Evolutionary conservation across 2,113 vertebrate genomes (phyloP).

Genomic region (Nycticorax nycticorax): DNA sequence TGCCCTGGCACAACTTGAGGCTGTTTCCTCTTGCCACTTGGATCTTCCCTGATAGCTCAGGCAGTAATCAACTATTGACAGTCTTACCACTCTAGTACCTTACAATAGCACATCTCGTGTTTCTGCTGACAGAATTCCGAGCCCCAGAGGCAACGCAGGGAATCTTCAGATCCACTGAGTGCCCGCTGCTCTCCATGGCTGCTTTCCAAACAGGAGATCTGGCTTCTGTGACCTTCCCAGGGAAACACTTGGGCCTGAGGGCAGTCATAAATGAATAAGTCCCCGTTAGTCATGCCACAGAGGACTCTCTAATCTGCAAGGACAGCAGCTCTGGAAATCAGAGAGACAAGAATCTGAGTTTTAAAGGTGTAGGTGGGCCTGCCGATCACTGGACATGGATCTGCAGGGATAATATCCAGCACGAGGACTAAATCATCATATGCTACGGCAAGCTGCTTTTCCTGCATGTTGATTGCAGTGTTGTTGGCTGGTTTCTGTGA

Average conservation of each 20-base stretch:
- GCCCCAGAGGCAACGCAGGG: slow-evolving; percentile 81
- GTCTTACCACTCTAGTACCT: slow-evolving; percentile 42
- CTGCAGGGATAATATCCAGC: slow-evolving; percentile 71
- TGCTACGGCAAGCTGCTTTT: slow-evolving; percentile 73
- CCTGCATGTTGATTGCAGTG: slow-evolving; percentile 62
- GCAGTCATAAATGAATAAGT: slow-evolving; percentile 69
- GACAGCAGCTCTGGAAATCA: slow-evolving; percentile 68
- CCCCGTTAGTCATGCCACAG: slow-evolving; percentile 61
- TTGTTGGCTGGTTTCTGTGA: slow-evolving; percentile 53
- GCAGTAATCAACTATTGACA: neutral
- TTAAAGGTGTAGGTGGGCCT: slow-evolving; percentile 59
- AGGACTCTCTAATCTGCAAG: slow-evolving; percentile 68
- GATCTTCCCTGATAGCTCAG: neutral
- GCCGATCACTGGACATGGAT: slow-evolving; percentile 68
- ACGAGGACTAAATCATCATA: slow-evolving; percentile 66
- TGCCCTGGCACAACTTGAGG: too few relatives aligned
- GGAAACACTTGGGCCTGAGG: neutral
- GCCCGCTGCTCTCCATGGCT: slow-evolving; percentile 74
- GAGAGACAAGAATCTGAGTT: slow-evolving; percentile 63
- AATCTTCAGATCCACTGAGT: slow-evolving; percentile 76
- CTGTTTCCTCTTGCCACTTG: neutral
- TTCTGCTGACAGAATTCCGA: slow-evolving; percentile 70
- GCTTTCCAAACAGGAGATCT: slow-evolving; percentile 74
- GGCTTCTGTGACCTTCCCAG: slow-evolving; percentile 75
- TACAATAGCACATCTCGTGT: slow-evolving; percentile 80